Evolutionary conservation across 1,140 invertebrate species (phyloP), one percentile per base, ranked within the genome.

Genomic region (Neuroterus valhalla): DNA sequence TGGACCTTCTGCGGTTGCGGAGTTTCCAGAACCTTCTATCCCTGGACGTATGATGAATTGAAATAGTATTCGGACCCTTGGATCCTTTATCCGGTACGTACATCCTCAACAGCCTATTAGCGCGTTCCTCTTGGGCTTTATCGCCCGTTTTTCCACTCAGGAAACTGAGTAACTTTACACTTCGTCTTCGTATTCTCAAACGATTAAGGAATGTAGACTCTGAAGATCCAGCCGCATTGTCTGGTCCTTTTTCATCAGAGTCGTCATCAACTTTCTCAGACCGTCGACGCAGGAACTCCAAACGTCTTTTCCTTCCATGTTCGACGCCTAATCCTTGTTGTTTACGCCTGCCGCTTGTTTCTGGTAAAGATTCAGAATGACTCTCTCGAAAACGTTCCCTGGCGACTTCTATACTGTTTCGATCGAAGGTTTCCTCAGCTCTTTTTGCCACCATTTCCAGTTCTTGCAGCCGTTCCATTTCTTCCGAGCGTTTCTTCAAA

Each of bases 21-120:
- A 90, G 79, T 69, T 87, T 88, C 89, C 89, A 89, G 71, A 90
- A 90, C 66, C 87, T 86, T 38, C 88, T 79, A 46, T 89, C 86
- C 55, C 87, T 86, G 67, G 89, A 88, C 50, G 86, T 87, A 48
- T 88, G 87, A 70, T 90, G 88, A 50, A 90, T 87, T 46, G 87
- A 86, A 43, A 89, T 90, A 8, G 89, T 90, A 26, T 90, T 90
- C 66, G 85, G 85, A 15, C 72, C 68, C 55, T 80, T 85, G 2
- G 70, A 38, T 26, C 69, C 50, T 26, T 87, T 88, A 31, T 90
- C 89, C 14, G 88, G 80, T 69, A 86, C 79, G 62, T 89, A 89
- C 79, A 89, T 86, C 23, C 84, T 85, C 8, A 89, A 23, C 0
- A 89, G 73, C 66, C 84, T 84, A 1, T 85, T 76, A 0, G 87